These are phyloP conservation scores for Coregonus suidteri DNA, from an alignment of 2,797 vertebrate species.

Conservation along the genomic window DNA sequence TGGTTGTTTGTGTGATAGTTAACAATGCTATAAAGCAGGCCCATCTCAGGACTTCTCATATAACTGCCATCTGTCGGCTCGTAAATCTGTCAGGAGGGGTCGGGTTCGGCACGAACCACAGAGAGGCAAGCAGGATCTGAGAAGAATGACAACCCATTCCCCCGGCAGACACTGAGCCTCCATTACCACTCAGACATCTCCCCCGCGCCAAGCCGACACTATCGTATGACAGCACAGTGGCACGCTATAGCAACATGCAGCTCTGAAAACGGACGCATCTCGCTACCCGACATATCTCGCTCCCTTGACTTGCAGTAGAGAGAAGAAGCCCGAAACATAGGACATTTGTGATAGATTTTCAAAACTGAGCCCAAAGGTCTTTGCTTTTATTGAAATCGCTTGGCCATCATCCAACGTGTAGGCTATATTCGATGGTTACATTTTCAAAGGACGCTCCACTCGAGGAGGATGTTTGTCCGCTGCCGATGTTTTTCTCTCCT, in stretches of 20 bases:
- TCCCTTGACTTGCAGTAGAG: slow-evolving; percentile 18
- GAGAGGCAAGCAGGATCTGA: slow-evolving; percentile 72
- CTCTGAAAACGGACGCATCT: slow-evolving; percentile 4
- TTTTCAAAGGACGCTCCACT: slow-evolving; percentile 18
- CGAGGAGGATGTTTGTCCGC: slow-evolving; percentile 45
- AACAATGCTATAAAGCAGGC: slow-evolving; percentile 95
- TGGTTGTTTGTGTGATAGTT: slow-evolving; percentile 96
- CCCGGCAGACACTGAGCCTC: slow-evolving; percentile 45
- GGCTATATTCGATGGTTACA: slow-evolving; percentile 40
- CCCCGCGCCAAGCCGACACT: slow-evolving; percentile 8
- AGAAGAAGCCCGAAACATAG: slow-evolving; percentile 32
- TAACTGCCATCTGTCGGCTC: slow-evolving; percentile 95
- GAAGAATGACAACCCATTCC: slow-evolving; percentile 71
- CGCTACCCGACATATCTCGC: slow-evolving; percentile 6
- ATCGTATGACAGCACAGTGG: slow-evolving; percentile 13
- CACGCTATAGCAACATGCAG: slow-evolving; percentile 17
- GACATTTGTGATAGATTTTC: slow-evolving; percentile 26
- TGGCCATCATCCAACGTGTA: no score
- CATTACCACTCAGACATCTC: slow-evolving; percentile 40
- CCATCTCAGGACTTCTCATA: slow-evolving; percentile 94
- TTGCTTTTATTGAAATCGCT: slow-evolving; percentile 38
- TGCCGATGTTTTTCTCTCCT: slow-evolving; percentile 25
- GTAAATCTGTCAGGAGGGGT: slow-evolving; percentile 89
- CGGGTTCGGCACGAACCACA: slow-evolving; percentile 23
- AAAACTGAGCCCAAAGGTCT: slow-evolving; percentile 20